These are phyloP conservation scores for Myrmecobius fasciatus DNA, from an alignment of 2,113 vertebrate species.

Conservation along the genomic window DNA sequence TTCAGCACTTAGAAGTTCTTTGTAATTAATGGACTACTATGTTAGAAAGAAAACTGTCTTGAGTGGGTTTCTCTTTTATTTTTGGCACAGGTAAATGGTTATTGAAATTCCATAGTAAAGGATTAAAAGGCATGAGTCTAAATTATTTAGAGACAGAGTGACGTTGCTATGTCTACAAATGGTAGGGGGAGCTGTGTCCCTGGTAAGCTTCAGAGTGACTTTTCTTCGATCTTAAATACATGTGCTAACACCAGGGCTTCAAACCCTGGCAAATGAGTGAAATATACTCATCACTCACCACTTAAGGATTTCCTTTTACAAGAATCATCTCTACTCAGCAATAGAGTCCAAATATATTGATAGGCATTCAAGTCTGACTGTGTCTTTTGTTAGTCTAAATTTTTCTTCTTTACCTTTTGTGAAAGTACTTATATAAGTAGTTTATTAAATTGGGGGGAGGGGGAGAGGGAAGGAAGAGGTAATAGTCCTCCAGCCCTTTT, in stretches of 20 bases:
- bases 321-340: not conserved
- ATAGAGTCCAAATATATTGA: not conserved
- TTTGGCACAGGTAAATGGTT: conserved; percentile 31
- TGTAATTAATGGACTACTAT: conserved; percentile 38
- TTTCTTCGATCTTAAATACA: not conserved
- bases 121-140: not conserved
- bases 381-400: not conserved
- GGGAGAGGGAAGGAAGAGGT: too few species aligned
- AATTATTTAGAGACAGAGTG: not conserved
- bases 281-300: not conserved
- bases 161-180: not conserved
- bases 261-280: not conserved
- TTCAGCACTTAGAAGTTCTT: conserved; percentile 34
- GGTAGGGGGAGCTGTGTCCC: not conserved
- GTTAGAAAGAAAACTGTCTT: not conserved
- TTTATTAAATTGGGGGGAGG: not conserved
- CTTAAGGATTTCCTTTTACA: not conserved
- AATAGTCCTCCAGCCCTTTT: not conserved
- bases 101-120: not conserved
- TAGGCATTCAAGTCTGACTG: not conserved
- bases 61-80: not conserved
- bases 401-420: not conserved
- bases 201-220: not conserved
- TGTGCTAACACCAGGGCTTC: not conserved
- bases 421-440: not conserved